A percentile compares a stretch with the other conserved stretches of the same genome.
Conservation (phyloP, 2,797 vertebrate genomes). For the Falco cherrug region DNA sequence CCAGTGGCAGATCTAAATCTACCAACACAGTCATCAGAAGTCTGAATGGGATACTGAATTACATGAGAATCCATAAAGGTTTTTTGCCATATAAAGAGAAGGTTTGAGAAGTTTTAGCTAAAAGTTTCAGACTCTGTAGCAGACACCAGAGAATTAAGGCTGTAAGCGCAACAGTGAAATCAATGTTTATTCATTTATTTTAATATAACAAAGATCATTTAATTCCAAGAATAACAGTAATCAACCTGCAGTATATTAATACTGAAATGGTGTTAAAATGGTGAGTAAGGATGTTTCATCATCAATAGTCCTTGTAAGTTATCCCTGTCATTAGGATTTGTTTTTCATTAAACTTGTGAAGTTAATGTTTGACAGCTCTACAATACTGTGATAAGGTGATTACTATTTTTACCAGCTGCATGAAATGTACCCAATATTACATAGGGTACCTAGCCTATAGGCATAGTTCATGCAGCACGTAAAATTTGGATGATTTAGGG, state of each 20-base stretch:
- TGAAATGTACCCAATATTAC: not conserved
- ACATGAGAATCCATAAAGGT: not conserved
- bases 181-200: not conserved
- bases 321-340: not conserved
- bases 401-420: not conserved
- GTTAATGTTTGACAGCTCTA: not conserved
- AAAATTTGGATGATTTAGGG: not conserved
- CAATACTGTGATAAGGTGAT: not conserved
- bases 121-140: not conserved
- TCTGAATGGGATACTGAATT: not conserved
- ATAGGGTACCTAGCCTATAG: not conserved
- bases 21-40: not conserved
- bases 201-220: not conserved
- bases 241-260: not conserved
- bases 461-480: not conserved
- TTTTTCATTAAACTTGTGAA: not conserved
- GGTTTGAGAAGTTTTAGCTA: not conserved
- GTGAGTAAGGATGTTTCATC: not conserved
- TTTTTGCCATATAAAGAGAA: not conserved
- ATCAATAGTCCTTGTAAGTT: not conserved
- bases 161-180: not conserved
- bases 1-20: not conserved
- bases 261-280: not conserved
- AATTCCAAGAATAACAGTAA: not conserved
- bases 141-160: not conserved